These are phyloP conservation scores for Machimus atricapillus DNA, from an alignment of 2,888 invertebrate genomes.

Conservation along the genomic window DNA sequence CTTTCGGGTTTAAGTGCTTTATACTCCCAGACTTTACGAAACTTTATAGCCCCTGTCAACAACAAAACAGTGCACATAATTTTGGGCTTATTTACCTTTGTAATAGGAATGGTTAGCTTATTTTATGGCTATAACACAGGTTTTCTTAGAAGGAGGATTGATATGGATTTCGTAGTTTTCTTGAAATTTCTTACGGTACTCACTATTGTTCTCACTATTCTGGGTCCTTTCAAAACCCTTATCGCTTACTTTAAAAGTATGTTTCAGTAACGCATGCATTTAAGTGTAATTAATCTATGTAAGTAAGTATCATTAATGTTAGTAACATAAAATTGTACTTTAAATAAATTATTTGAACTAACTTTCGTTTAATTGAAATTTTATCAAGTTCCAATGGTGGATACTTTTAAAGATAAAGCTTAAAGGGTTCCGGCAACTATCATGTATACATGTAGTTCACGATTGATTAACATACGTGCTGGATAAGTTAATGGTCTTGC, in stretches of 20 bases:
- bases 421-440: too few species aligned
- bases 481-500: too few species aligned
- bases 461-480: too few species aligned
- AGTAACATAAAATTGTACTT: too few species aligned
- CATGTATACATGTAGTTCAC: too few species aligned
- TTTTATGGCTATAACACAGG: constrained; percentile 58
- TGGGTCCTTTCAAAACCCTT: constrained; percentile 53
- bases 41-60: constrained; percentile 52
- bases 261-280: constrained; percentile 57
- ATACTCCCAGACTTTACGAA: constrained; percentile 53
- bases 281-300: too few species aligned
- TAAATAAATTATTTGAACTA: too few species aligned
- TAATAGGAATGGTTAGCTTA: constrained; percentile 55
- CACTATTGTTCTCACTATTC: constrained; percentile 53
- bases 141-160: constrained; percentile 52
- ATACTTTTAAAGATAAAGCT: too few species aligned
- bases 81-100: constrained; percentile 55
- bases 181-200: constrained; percentile 54
- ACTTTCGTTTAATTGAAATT: too few species aligned
- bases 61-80: constrained; percentile 58
- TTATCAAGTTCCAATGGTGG: too few species aligned
- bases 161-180: constrained; percentile 43
- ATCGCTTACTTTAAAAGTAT: constrained; percentile 57
- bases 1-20: constrained; percentile 55
- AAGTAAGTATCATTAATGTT: too few species aligned